A percentile compares a stretch with the other conserved stretches of the same genome.
phyloP scores from a whole-genome alignment of 2,888 invertebrate species.

The Bhutanitis thaidina region DNA sequence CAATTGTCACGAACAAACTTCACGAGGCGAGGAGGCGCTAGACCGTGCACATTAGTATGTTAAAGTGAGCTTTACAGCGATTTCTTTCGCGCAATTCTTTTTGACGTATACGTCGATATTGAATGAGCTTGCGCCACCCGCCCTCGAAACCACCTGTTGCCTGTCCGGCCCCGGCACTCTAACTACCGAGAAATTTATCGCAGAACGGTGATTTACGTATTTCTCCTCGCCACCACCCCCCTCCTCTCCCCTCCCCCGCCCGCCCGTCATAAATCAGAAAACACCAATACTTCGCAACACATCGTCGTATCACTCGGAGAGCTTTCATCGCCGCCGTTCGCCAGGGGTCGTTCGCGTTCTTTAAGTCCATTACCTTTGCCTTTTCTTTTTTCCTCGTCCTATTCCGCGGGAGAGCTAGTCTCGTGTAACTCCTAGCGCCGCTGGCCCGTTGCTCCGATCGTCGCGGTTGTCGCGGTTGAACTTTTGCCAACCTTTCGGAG shows the following conservation, averaged over 20 bases:
- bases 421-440: no score
- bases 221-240: no score
- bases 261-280: conserved; percentile 12
- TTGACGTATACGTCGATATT: conserved; percentile 15
- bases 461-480: conserved; percentile 9
- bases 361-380: not conserved
- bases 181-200: conserved; percentile 13
- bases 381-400: not conserved
- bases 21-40: no score
- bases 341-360: conserved; percentile 13
- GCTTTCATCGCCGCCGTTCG: conserved; percentile 4
- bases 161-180: conserved; percentile 12
- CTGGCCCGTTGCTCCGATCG: no score
- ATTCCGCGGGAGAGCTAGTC: no score
- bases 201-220: conserved; percentile 10
- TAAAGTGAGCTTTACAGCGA: no score
- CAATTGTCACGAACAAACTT: no score
- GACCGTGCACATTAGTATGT: no score
- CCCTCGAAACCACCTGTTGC: conserved; percentile 18
- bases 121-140: conserved; percentile 14
- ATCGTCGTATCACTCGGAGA: conserved; percentile 8
- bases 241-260: no score
- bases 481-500: conserved; percentile 13
- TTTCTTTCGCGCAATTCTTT: no score
- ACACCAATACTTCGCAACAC: conserved; percentile 8